Conservation (phyloP, 2,888 invertebrate species). For the Eremobia ochroleuca region DNA sequence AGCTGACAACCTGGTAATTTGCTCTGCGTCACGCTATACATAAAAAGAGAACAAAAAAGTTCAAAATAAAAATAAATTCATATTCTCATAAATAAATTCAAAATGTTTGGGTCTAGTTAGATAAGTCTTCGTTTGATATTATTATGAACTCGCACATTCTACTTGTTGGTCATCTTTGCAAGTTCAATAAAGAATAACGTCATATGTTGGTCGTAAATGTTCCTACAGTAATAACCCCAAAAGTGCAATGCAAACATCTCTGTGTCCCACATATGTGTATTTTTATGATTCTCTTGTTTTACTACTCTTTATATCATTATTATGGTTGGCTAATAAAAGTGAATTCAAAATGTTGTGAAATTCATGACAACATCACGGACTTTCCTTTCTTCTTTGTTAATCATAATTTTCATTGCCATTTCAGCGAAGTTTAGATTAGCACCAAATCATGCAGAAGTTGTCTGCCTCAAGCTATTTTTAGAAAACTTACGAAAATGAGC, state of each 20-base stretch:
- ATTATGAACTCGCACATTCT: neutral
- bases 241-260: slow-evolving; percentile 65
- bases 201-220: slow-evolving; percentile 74
- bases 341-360: slow-evolving; percentile 30
- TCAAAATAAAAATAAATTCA: no score
- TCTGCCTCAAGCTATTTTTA: no score
- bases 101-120: no score
- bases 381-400: neutral
- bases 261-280: slow-evolving; percentile 45
- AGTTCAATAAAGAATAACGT: slow-evolving; percentile 3
- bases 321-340: slow-evolving; percentile 31
- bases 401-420: neutral
- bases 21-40: neutral
- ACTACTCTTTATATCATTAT: slow-evolving; percentile 40
- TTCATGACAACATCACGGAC: slow-evolving; percentile 18
- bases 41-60: no score
- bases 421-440: neutral
- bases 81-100: no score
- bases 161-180: neutral
- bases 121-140: neutral
- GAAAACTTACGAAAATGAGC: neutral
- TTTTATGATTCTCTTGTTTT: slow-evolving; percentile 47
- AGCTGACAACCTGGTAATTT: neutral
- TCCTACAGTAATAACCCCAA: slow-evolving; percentile 71
- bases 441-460: neutral